Base-by-base conservation (phyloP, 1,140 invertebrate species). In the Aphelenchoides besseyi region DNA sequence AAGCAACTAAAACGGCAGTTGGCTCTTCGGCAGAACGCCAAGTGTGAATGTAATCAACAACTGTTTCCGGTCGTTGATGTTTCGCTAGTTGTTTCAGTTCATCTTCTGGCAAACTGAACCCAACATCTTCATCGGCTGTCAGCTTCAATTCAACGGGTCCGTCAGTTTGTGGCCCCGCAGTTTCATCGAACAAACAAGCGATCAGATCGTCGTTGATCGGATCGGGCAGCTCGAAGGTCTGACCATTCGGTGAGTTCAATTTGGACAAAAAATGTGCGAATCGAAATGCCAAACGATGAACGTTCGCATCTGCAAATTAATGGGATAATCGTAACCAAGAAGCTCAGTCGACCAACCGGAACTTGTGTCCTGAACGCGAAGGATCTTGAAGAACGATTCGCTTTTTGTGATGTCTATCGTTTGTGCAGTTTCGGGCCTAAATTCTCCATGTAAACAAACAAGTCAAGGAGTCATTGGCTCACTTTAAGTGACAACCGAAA, bases 321-420 rank as follows among this genome's bases (percentile, higher is more conserved):
- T 23, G 41, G 41, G 23, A 23, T 48, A 23, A 23, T 16, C 23
- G 41, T 8, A 59, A 59, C 55, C 55, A 33, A 59, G 5, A 8
- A 33, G 37, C n/a, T n/a, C 5, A 59, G 23, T 28, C 5, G 23
- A 59, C 55, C 5, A 59, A 59, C 55, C 55, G 18, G 55, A 59
- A 8, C 5, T 59, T 33, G 5, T 5, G 18, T 59, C 55, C 18
- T 59, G 55, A 28, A 59, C 18, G 5, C 23, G 26, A 8, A 59
- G 16, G 18, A 59, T 59, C 55, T 59, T 59, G 32, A 59, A 59
- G 55, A 59, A 59, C 5, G 55, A 18, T 33, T 59, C 55, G 18
- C 5, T 18, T 8, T 8, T 33, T 33, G 18, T 8, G 5, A 59
- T 59, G 41, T 48, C 41, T 12, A 48, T 48, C 41, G 41, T 48